phyloP scores from a whole-genome alignment of 92 coral and sea anemone species.

The Micromussa lordhowensis region DNA sequence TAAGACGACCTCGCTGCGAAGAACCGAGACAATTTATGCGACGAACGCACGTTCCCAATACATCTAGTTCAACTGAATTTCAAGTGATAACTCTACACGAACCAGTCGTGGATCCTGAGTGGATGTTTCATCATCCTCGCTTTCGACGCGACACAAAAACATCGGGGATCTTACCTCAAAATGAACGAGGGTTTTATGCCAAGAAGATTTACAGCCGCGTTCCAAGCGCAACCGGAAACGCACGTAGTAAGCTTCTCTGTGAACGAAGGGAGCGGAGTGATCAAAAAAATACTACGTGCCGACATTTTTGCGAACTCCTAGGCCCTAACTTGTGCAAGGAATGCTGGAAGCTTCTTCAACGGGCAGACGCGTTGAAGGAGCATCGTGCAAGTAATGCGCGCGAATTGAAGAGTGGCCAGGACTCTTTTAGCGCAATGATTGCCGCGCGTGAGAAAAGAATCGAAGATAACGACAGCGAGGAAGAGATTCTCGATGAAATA shows the following conservation, averaged over 20 bases:
- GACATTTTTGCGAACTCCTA: conserved; percentile 83
- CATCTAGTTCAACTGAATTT: conserved; percentile 9
- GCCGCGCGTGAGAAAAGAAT: conserved; percentile 57
- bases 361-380: conserved; percentile 50
- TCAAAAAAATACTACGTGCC: conserved; percentile 44
- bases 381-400: conserved; percentile 30
- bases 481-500: conserved; percentile 63
- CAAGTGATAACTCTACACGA: conserved; percentile 28
- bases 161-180: conserved; percentile 1
- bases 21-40: conserved; percentile 7
- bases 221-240: conserved; percentile 56
- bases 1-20: conserved; percentile 10
- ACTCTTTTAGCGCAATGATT: conserved; percentile 70
- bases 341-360: conserved; percentile 61
- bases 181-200: conserved; percentile 35
- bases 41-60: not conserved
- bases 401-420: conserved; percentile 38
- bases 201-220: conserved; percentile 66
- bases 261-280: conserved; percentile 43
- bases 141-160: conserved; percentile 27
- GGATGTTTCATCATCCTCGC: conserved; percentile 47
- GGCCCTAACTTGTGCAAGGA: conserved; percentile 84
- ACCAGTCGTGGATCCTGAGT: conserved; percentile 34
- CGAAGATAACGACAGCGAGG: conserved; percentile 57
- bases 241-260: conserved; percentile 36